Conservation (phyloP, 2,888 invertebrate species). For the Ceratothoa steindachneri region DNA sequence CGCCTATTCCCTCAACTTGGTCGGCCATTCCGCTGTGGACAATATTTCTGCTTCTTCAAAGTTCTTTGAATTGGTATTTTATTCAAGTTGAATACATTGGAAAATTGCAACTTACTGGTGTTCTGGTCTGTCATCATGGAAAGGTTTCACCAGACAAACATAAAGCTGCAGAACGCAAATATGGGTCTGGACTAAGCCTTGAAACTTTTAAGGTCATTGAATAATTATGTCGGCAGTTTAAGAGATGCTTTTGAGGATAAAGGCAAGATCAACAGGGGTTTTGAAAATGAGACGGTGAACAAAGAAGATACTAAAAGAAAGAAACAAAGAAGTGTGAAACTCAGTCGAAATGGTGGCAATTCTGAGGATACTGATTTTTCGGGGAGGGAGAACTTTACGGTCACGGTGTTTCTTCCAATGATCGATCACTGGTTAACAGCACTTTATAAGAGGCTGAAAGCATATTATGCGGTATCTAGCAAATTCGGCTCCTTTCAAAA, state of each 20-base stretch:
- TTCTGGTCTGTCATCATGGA: too few species aligned
- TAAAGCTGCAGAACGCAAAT: constrained; percentile 19
- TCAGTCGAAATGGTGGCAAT: too few species aligned
- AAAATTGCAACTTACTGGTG: too few species aligned
- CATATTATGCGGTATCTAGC: constrained; percentile 3
- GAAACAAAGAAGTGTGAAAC: constrained; percentile 3
- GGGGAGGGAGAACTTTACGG: neutral
- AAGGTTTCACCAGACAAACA: too few species aligned
- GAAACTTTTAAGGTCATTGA: neutral
- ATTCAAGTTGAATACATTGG: constrained; percentile 2
- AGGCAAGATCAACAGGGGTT: constrained; percentile 6
- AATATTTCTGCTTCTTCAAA: constrained; percentile 21
- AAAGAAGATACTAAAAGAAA: constrained; percentile 8
- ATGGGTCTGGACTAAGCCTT: neutral
- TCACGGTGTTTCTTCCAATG: too few species aligned
- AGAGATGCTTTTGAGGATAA: constrained; percentile 14
- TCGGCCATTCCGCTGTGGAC: constrained; percentile 21
- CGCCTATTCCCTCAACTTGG: constrained; percentile 19
- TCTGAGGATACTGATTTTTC: neutral
- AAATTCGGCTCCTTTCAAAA: constrained; percentile 18
- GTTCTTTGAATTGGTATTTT: constrained; percentile 17
- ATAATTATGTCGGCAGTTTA: too few species aligned
- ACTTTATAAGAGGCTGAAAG: constrained; percentile 11
- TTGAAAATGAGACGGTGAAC: neutral
- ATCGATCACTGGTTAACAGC: neutral